phyloP scores from a whole-genome alignment of 2,797 vertebrate species.

The Tapera naevia region DNA sequence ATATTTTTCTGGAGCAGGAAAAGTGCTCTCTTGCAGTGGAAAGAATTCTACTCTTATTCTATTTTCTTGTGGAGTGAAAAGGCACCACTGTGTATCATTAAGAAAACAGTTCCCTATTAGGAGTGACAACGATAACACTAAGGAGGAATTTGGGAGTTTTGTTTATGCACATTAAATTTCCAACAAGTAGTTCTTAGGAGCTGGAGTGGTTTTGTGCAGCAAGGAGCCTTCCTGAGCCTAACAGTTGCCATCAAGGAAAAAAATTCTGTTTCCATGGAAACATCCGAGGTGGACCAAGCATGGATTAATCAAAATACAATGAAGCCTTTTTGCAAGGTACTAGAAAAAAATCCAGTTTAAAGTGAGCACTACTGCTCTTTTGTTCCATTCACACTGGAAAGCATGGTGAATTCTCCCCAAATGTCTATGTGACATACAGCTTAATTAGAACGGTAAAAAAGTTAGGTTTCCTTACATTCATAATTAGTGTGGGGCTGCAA shows the following conservation, averaged over 20 bases:
- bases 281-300: constrained; percentile 77
- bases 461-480: constrained; percentile 28
- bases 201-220: constrained; percentile 57
- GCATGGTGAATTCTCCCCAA: constrained; percentile 67
- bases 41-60: not conserved
- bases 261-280: constrained; percentile 80
- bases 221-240: constrained; percentile 68
- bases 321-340: constrained; percentile 77
- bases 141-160: constrained; percentile 65
- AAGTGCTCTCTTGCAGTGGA: not conserved
- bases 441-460: constrained; percentile 40
- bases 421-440: constrained; percentile 30
- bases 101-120: constrained; percentile 65
- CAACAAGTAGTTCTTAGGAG: constrained; percentile 66
- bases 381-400: constrained; percentile 62
- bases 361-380: constrained; percentile 58
- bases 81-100: constrained; percentile 60
- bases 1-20: not conserved
- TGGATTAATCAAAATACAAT: constrained; percentile 83
- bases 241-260: constrained; percentile 76
- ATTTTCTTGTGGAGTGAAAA: constrained; percentile 27
- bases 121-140: constrained; percentile 47
- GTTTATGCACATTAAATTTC: constrained; percentile 73
- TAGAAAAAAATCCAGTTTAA: constrained; percentile 67
- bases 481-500: constrained; percentile 28